Evolutionary conservation across 2,888 invertebrate species (phyloP).

Genomic region (Drosophila paramelanica): DNA sequence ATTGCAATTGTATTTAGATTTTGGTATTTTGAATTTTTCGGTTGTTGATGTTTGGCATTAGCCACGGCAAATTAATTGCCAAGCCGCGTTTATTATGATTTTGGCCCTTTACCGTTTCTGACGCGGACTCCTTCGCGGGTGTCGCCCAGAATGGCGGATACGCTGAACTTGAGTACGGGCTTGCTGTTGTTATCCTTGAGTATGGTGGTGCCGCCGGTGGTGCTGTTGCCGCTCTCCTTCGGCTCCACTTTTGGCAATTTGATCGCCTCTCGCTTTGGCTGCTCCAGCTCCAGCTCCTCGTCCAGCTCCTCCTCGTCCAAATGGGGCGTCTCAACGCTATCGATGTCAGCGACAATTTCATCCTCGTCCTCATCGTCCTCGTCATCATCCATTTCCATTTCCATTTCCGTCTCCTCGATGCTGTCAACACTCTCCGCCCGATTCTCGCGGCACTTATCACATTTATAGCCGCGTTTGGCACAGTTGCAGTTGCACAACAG

Average conservation of each 20-base stretch:
- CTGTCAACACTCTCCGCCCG: slow-evolving; percentile 78
- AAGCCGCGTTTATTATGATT: slow-evolving; percentile 69
- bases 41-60: slow-evolving; percentile 72
- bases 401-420: slow-evolving; percentile 80
- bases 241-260: slow-evolving; percentile 79
- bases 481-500: slow-evolving; percentile 61
- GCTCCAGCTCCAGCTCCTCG: slow-evolving; percentile 56
- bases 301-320: slow-evolving; percentile 74
- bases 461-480: slow-evolving; percentile 71
- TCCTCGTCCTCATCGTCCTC: slow-evolving; percentile 70
- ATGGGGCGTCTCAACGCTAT: slow-evolving; percentile 62
- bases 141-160: slow-evolving; percentile 93
- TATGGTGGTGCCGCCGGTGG: slow-evolving; percentile 67
- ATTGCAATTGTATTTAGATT: slow-evolving; percentile 62
- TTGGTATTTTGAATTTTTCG: slow-evolving; percentile 5
- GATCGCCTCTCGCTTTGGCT: slow-evolving; percentile 59
- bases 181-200: slow-evolving; percentile 86
- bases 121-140: slow-evolving; percentile 85
- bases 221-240: slow-evolving; percentile 50
- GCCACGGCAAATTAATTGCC: slow-evolving; percentile 75
- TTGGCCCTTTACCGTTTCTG: slow-evolving; percentile 83
- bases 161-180: slow-evolving; percentile 95
- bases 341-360: slow-evolving; percentile 74
- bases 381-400: slow-evolving; percentile 74
- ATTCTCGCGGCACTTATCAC: slow-evolving; percentile 73